Evolutionary conservation across 2,888 invertebrate genomes (phyloP).

Genomic region (Philaethria dido): DNA sequence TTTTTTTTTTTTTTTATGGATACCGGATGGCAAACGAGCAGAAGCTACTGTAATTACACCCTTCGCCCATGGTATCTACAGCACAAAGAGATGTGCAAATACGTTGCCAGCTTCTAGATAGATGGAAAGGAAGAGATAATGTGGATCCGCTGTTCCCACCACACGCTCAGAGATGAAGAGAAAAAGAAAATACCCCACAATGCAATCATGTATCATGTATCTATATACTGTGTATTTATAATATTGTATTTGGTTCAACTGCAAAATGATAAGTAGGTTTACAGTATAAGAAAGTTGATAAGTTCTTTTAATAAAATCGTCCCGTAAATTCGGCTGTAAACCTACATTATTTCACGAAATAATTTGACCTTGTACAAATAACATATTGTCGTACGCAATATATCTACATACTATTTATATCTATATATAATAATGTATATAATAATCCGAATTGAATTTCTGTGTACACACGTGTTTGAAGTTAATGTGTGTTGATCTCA

Average conservation of each 20-base stretch:
- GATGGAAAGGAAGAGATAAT: too few species aligned
- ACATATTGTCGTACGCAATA: not conserved
- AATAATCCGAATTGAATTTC: conserved; percentile 1
- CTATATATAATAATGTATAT: not conserved
- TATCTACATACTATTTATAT: not conserved
- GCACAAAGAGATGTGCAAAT: too few species aligned
- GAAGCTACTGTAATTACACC: too few species aligned
- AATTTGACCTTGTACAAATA: not conserved
- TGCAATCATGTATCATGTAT: too few species aligned
- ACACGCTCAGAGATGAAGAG: too few species aligned
- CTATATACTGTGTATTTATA: too few species aligned
- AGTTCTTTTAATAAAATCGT: conserved; percentile 10
- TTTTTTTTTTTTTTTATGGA: too few species aligned
- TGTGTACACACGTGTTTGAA: not conserved
- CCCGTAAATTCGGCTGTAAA: conserved; percentile 9
- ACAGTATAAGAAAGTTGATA: conserved; percentile 27
- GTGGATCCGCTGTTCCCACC: too few species aligned
- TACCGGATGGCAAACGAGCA: too few species aligned
- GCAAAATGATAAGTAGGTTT: conserved; percentile 26
- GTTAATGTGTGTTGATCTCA: not conserved
- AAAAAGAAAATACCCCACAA: too few species aligned
- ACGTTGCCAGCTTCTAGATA: too few species aligned
- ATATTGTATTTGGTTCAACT: conserved; percentile 13
- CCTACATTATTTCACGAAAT: conserved; percentile 8
- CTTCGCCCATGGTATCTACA: too few species aligned